A percentile compares a stretch with the other conserved stretches of the same genome.
phyloP scores from a whole-genome alignment of 1,140 invertebrate genomes.

The Zaprionus taronus region DNA sequence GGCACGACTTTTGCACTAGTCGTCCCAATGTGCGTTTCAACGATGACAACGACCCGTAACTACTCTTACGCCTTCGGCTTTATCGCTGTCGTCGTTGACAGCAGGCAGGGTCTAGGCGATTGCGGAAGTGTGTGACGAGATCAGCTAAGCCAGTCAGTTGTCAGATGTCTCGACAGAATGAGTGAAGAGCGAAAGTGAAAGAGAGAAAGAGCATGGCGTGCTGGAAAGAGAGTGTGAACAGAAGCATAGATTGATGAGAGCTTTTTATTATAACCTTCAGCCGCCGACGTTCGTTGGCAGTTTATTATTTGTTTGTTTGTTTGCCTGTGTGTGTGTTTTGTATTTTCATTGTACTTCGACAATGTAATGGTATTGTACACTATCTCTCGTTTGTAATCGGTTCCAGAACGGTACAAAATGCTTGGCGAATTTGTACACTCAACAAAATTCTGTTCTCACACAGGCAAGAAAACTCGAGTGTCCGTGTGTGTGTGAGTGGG shows the following conservation, averaged over 20 bases:
- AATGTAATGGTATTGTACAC: slow-evolving; percentile 42
- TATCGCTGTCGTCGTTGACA: slow-evolving; percentile 49
- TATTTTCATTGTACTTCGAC: slow-evolving; percentile 47
- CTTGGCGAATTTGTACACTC: slow-evolving; percentile 11
- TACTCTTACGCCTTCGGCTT: slow-evolving; percentile 39
- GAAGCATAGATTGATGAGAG: slow-evolving; percentile 68
- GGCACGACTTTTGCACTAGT: no score
- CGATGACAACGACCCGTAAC: slow-evolving; percentile 10
- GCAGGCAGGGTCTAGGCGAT: slow-evolving; percentile 53
- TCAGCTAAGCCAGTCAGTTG: slow-evolving; percentile 64
- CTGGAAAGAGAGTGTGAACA: slow-evolving; percentile 23
- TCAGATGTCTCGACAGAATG: slow-evolving; percentile 34
- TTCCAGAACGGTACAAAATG: slow-evolving; percentile 29
- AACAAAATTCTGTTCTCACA: slow-evolving; percentile 19
- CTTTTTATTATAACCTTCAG: slow-evolving; percentile 54
- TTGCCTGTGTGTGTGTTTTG: slow-evolving; percentile 16
- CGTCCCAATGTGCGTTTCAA: no score
- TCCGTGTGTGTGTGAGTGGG: not conserved
- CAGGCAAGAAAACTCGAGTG: not conserved
- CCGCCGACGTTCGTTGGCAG: slow-evolving; percentile 32
- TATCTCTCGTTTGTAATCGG: slow-evolving; percentile 50
- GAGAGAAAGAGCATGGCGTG: slow-evolving; percentile 5
- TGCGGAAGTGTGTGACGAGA: slow-evolving; percentile 56
- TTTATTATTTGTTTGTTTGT: slow-evolving; percentile 28
- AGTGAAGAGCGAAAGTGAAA: slow-evolving; percentile 11